A percentile compares a stretch with the other conserved stretches of the same genome.
Evolutionary conservation across 2,113 vertebrate species (phyloP).

Genomic region (Megaceryle torquata): DNA sequence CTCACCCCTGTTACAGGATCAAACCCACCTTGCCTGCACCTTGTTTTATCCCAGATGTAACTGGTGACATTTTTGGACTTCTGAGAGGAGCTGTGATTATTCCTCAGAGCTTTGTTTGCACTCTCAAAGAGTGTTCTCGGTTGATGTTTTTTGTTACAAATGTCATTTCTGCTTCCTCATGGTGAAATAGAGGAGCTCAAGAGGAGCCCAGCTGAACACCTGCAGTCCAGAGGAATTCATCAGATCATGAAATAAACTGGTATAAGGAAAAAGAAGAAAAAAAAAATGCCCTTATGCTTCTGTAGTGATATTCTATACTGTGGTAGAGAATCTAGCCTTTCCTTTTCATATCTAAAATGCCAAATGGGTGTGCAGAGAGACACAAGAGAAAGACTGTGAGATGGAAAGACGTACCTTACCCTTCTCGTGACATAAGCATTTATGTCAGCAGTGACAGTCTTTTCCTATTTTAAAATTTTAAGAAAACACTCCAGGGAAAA

Average conservation of each 20-base stretch:
- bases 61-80: not conserved
- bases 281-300: not conserved
- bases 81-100: not conserved
- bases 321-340: not conserved
- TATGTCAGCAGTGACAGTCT: not conserved
- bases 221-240: not conserved
- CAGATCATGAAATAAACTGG: not conserved
- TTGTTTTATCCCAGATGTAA: constrained; percentile 15
- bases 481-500: not conserved
- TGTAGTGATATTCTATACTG: not conserved
- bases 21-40: not conserved
- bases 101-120: constrained; percentile 7
- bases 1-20: not conserved
- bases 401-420: not conserved
- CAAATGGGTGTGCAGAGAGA: not conserved
- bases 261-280: not conserved
- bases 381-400: not conserved
- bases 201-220: not conserved
- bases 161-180: not conserved
- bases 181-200: not conserved
- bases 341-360: not conserved
- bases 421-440: not conserved
- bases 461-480: not conserved
- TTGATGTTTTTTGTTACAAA: not conserved
- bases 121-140: not conserved